A percentile compares a stretch with the other conserved stretches of the same genome.
phyloP scores from a whole-genome alignment of 2,888 invertebrate species.

The Liodrosophila aerea region DNA sequence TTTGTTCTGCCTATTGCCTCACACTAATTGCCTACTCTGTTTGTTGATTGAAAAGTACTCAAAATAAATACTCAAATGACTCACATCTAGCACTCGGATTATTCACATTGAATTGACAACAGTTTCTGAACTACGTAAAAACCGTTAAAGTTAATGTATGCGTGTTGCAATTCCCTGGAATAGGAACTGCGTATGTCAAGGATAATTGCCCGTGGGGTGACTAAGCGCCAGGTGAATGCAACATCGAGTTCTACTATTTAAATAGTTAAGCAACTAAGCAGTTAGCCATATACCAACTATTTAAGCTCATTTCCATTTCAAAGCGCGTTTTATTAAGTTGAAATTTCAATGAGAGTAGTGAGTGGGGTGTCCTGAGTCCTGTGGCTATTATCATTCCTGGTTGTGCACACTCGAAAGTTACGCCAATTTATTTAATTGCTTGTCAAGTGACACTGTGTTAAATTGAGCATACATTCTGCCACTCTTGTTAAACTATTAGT shows the following conservation, averaged over 20 bases:
- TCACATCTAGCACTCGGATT: slow-evolving; percentile 4
- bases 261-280: slow-evolving; percentile 10
- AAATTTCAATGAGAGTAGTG: slow-evolving; percentile 21
- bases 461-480: slow-evolving; percentile 61
- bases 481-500: slow-evolving; percentile 52
- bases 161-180: slow-evolving; percentile 39
- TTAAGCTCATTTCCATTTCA: slow-evolving; percentile 46
- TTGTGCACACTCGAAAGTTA: slow-evolving; percentile 51
- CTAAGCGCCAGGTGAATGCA: slow-evolving; percentile 56
- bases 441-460: slow-evolving; percentile 49
- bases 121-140: slow-evolving; percentile 25
- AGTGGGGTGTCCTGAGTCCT: slow-evolving; percentile 13
- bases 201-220: slow-evolving; percentile 47
- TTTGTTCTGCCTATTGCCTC: slow-evolving; percentile 26
- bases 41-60: slow-evolving; percentile 33
- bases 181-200: slow-evolving; percentile 48
- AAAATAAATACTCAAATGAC: slow-evolving; percentile 10
- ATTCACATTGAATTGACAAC: slow-evolving; percentile 27
- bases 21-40: slow-evolving; percentile 55
- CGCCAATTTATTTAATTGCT: slow-evolving; percentile 66
- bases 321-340: slow-evolving; percentile 37
- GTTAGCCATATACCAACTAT: slow-evolving; percentile 28
- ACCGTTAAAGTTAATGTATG: slow-evolving; percentile 52
- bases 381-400: slow-evolving; percentile 46
- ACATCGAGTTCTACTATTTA: slow-evolving; percentile 21